Evolutionary conservation across 2,888 invertebrate species (phyloP), one percentile per base, ranked within the genome.

Genomic region (Drosophila suboccidentalis): DNA sequence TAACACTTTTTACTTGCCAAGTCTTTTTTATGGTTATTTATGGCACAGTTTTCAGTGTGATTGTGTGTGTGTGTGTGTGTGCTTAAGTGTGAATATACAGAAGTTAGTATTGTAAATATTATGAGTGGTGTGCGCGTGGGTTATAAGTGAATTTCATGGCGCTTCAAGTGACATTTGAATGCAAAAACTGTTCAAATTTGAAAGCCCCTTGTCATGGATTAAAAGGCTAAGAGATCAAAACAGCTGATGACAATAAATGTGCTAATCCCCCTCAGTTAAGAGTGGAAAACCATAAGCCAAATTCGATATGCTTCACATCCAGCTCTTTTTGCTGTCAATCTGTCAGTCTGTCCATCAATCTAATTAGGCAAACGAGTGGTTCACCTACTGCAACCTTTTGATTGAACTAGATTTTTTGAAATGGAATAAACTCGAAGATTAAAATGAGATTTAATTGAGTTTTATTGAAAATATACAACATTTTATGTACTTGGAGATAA

Each of bases 11-110:
- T 71, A 39, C 50, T 63, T 57, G 46, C 58, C 43, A 57, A 60
- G 64, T 68, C 51, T 62, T 65, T 67, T 50, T 66, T 69, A 71
- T 57, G 72, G 46, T 76, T 84, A 78, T 84, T 78, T 84, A 81
- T 78, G 76, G 59, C 71, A 75, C 67, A 81, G 64, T 81, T 68
- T 68, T 51, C 22, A 17, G 8, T 78, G 55, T 61, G 59, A 59
- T 41, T 53, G 47, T 49, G 50, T 10, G 22, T 34, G 5, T 34
- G 54, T 54, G 32, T 70, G 39, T 50, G 54, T 54, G 32, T 70
- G 39, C 47, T 34, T 49, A 26, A 57, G 39, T 50, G 63, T 47
- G 57, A 44, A 53, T 49, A 36, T 11, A 51, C 53, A 54, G 53
- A 44, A 55, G 58, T 63, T 57, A 58, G 43, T 44, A 57, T 44